Evolutionary conservation across 2,113 vertebrate species (phyloP).

Genomic region (Hyperoodon ampullatus): DNA sequence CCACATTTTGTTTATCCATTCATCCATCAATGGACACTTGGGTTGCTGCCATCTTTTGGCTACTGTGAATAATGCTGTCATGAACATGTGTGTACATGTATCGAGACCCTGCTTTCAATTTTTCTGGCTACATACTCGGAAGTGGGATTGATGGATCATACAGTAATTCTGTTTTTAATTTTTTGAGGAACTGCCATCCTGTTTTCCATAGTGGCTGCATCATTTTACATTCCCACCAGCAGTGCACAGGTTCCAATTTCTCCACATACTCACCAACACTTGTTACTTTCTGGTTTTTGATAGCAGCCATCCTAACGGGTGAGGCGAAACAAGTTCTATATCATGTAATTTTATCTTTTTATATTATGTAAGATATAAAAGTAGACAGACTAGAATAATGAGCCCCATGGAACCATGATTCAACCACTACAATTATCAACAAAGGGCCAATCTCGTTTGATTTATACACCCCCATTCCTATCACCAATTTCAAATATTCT

Average conservation of each 20-base stretch:
- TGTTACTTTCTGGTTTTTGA: not conserved
- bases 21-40: not conserved
- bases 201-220: not conserved
- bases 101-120: not conserved
- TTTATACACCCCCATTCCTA: not conserved
- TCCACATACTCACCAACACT: not conserved
- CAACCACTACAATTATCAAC: not conserved
- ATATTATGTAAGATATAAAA: not conserved
- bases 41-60: not conserved
- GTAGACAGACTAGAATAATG: not conserved
- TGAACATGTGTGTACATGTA: not conserved
- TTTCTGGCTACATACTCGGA: not conserved
- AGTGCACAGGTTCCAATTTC: not conserved
- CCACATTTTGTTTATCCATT: not conserved
- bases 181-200: not conserved
- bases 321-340: not conserved
- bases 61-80: too few species aligned
- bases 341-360: not conserved
- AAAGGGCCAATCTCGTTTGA: not conserved
- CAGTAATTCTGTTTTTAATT: not conserved
- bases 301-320: not conserved
- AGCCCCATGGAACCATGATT: too few species aligned
- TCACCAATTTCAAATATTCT: not conserved
- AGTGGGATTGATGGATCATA: not conserved
- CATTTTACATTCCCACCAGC: not conserved